Evolutionary conservation across 2,797 vertebrate genomes (phyloP), one percentile per base, ranked within the genome.

Genomic region (Neosalanx taihuensis): DNA sequence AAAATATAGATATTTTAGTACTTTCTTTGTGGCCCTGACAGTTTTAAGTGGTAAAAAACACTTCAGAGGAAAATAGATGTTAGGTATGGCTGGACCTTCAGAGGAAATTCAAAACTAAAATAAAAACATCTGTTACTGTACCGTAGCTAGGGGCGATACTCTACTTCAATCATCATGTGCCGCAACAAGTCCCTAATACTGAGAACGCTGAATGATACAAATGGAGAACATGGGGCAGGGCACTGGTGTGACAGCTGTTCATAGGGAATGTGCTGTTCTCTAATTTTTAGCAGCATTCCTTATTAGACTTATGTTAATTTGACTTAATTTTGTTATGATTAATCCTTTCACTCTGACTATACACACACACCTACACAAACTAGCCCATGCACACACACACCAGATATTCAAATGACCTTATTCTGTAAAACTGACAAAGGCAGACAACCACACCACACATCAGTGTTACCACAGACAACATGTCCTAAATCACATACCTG

Each of bases 401-500:
- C 41, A 46, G 41, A 46, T 12, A 13, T 46, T 46, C 41, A 46
- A 46, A 46, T 46, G 9, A 46, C 41, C 41, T 46, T 9, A 46
- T 9, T 46, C 41, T 46, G 41, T 46, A 3, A 46, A 46, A 46
- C 41, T 46, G 41, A 46, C 41, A 46, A 41, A 41, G 37, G 10
- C 63, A 35, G 9, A 65, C 13, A 20, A 65, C 20, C 20, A 41
- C 62, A 41, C 62, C 33, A 41, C 29, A 46, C 63, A 15, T 1
- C 63, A 49, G 41, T 46, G 12, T 46, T 46, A 9, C 41, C 37
- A 49, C 20, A 65, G n/a, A 65, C 35, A 65, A 12, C n/a, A 35
- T 46, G 41, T 46, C 41, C 41, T 12, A 23, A 49, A 26, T 10
- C 46, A 41, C 70, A 13, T 90, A 98, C 96, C 94, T 97, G 95